Percentiles rank a stretch among this genome's conserved stretches.
Conservation (phyloP, 2,888 invertebrate species). For the Loripinus fragilis region DNA sequence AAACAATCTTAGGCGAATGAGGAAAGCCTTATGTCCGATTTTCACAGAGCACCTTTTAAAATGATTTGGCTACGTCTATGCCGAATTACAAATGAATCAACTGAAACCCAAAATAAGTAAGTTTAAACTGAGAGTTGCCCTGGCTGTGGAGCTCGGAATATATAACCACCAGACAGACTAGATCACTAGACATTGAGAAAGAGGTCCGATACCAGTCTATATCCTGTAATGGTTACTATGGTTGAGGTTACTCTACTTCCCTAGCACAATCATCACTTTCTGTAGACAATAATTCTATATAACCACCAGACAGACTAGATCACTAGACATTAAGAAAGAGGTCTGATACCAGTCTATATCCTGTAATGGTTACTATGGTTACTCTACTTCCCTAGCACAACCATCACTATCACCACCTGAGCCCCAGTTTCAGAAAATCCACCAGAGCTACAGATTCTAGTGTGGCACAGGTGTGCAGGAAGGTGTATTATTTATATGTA, state of each 20-base stretch:
- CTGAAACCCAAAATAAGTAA: too few species aligned
- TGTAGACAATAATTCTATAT: not conserved
- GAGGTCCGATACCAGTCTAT: conserved; percentile 47
- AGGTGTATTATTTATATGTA: conserved; percentile 13
- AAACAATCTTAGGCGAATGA: too few species aligned
- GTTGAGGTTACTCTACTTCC: conserved; percentile 53
- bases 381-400: conserved; percentile 50
- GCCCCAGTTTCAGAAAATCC: conserved; percentile 32
- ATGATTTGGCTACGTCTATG: too few species aligned
- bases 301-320: conserved; percentile 32
- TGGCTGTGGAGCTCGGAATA: too few species aligned
- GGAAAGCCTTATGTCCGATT: too few species aligned
- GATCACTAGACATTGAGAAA: conserved; percentile 56
- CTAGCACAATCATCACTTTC: conserved; percentile 34
- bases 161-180: conserved; percentile 27
- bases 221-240: conserved; percentile 32
- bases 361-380: conserved; percentile 28
- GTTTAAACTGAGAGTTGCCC: too few species aligned
- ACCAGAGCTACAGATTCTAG: conserved; percentile 45
- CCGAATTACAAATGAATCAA: too few species aligned
- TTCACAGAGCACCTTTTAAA: too few species aligned
- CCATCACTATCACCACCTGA: conserved; percentile 34
- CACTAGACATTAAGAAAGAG: conserved; percentile 56
- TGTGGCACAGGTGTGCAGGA: conserved; percentile 51
- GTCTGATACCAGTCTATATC: conserved; percentile 46